Evolutionary conservation across 2,113 vertebrate species (phyloP), one percentile per base, ranked within the genome.

Genomic region (Ursus arctos): DNA sequence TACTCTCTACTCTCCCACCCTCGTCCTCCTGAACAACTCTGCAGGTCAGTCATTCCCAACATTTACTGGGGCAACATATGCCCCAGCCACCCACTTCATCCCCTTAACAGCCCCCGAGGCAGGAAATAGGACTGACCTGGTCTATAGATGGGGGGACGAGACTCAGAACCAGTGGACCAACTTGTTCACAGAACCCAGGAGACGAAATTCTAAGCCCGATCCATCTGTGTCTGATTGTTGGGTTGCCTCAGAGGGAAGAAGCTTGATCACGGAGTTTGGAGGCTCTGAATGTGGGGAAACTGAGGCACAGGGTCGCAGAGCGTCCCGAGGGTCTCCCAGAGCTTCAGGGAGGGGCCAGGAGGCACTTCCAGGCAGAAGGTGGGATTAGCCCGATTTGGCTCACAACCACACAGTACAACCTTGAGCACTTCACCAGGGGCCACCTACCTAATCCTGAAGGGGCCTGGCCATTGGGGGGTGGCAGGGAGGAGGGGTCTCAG

Each of bases 81-180:
- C 51, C 13, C 21, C 51, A 14, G 51, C 40, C 6, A 26, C 33
- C 0, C 2, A 0, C 15, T 81, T 19, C 22, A 7, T 2, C 21
- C 43, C n/a, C 33, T 21, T n/a, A 55, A 61, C 28, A 83, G 15
- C 22, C 40, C 18, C 1, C 18, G 18, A 82, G 67, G 76, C 53
- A 6, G 53, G 12, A 49, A 40, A 19, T 33, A 63, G 8, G 26
- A 47, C 3, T 11, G 4, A 33, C 9, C n/a, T 65, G 43, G 13
- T 43, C 26, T 61, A 18, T 51, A 71, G 80, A 71, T 7, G n/a
- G 47, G 47, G 67, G 71, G 82, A 59, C 59, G 13, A 57, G 86
- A 53, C 36, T 43, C 40, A 8, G 18, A 18, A 71, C 22, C 22
- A 10, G 24, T 26, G 6, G 28, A 24, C 19, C 24, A 2, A 2